Evolutionary conservation across 2,888 invertebrate species (phyloP).

Genomic region (Chrysodeixis includens): DNA sequence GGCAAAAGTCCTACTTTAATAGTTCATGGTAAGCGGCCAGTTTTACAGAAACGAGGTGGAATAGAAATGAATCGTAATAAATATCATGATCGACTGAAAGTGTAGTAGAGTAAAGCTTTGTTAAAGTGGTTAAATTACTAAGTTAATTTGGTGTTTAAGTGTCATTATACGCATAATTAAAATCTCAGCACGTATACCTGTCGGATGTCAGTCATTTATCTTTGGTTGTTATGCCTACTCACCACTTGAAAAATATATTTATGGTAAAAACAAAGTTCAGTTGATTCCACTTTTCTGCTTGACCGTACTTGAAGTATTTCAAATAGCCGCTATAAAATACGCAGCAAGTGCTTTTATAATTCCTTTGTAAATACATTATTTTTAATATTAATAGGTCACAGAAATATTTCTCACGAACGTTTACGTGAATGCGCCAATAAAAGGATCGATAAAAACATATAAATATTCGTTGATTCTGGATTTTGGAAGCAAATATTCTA

Average conservation of each 20-base stretch:
- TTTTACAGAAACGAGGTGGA: background rate
- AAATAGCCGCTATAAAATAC: constrained; percentile 56
- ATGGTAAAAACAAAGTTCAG: background rate
- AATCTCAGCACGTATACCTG: background rate
- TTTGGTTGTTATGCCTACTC: too few relatives aligned
- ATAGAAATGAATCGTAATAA: background rate
- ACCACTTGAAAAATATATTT: background rate
- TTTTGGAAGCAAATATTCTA: constrained; percentile 82
- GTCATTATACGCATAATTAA: too few relatives aligned
- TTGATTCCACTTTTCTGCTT: background rate
- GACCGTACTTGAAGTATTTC: constrained; percentile 43
- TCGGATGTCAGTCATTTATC: too few relatives aligned
- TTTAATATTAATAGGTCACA: constrained; percentile 43
- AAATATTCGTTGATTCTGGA: constrained; percentile 87
- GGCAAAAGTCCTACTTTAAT: too few relatives aligned
- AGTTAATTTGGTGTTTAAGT: too few relatives aligned
- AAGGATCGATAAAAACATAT: constrained; percentile 82
- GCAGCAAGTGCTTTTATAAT: constrained; percentile 59
- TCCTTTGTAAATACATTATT: constrained; percentile 52
- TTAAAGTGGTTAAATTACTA: too few relatives aligned
- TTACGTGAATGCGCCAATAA: constrained; percentile 71
- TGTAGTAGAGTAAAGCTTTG: background rate
- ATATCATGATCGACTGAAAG: background rate
- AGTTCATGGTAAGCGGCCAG: too few relatives aligned
- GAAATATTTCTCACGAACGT: constrained; percentile 47